phyloP scores from a whole-genome alignment of 2,797 vertebrate species.

The Rhinella marina region DNA sequence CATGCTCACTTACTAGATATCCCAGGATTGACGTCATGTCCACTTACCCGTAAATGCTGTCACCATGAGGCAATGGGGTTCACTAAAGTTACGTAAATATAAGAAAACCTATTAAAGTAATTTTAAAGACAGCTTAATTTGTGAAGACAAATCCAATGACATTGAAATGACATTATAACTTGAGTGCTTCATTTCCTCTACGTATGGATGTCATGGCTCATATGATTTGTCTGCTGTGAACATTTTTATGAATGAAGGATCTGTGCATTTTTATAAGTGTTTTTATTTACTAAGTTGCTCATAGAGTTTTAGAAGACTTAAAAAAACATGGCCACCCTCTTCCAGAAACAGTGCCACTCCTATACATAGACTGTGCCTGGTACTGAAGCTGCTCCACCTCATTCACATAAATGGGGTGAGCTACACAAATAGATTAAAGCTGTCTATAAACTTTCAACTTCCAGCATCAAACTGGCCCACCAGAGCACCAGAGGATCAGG shows the following conservation, averaged over 20 bases:
- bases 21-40: slow-evolving; percentile 9
- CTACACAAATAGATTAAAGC: too few species aligned
- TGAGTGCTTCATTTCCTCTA: slow-evolving; percentile 30
- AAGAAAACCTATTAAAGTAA: slow-evolving; percentile 37
- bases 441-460: too few species aligned
- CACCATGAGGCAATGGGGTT: slow-evolving; percentile 17
- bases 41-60: slow-evolving; percentile 15
- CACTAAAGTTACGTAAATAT: slow-evolving; percentile 28
- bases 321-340: background rate
- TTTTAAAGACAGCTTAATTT: slow-evolving; percentile 24
- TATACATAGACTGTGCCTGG: background rate
- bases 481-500: too few species aligned
- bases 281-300: background rate
- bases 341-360: background rate
- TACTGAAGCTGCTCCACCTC: background rate
- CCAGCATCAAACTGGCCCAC: too few species aligned
- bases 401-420: background rate
- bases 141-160: slow-evolving; percentile 8
- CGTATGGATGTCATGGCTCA: background rate
- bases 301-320: background rate
- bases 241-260: background rate
- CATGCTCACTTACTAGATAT: background rate
- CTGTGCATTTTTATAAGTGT: background rate
- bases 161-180: background rate
- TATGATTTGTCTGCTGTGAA: background rate